Conservation (phyloP, 2,797 vertebrate genomes). For the Trichosurus vulpecula region DNA sequence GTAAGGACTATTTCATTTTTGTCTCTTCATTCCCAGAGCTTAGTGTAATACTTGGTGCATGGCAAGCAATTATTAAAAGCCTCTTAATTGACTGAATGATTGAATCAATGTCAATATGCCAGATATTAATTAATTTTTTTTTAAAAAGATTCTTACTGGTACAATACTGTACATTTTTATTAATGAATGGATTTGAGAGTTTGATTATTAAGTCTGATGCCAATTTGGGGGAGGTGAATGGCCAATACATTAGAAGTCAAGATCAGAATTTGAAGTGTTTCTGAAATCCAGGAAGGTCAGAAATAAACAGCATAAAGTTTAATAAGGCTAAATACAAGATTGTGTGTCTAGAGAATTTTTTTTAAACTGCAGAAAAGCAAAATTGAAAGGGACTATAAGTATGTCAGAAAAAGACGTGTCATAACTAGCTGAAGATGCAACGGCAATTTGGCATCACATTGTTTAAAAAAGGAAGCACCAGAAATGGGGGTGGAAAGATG, state of each 20-base stretch:
- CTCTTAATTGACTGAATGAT: not conserved
- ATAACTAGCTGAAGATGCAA: not conserved
- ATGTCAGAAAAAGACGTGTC: constrained; percentile 35
- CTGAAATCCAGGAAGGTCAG: constrained; percentile 1
- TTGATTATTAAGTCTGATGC: not conserved
- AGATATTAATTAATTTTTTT: not conserved
- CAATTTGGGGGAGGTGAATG: not conserved
- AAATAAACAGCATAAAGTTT: constrained; percentile 32
- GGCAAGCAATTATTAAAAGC: not conserved
- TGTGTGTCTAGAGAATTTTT: not conserved
- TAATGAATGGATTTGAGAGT: not conserved
- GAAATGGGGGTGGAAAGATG: not conserved
- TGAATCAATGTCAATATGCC: not conserved
- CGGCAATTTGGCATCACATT: not conserved
- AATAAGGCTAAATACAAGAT: constrained; percentile 3
- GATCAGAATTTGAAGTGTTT: constrained; percentile 25
- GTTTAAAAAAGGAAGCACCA: not conserved
- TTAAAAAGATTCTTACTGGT: not conserved
- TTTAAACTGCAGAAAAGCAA: not conserved
- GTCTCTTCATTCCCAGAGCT: not conserved
- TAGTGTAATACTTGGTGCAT: not conserved
- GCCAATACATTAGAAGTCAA: not conserved
- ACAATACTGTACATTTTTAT: not conserved
- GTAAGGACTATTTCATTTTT: not conserved
- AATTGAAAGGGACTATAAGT: not conserved